Base-by-base conservation (phyloP, 2,888 invertebrate genomes). In the Agrotis ipsilon region DNA sequence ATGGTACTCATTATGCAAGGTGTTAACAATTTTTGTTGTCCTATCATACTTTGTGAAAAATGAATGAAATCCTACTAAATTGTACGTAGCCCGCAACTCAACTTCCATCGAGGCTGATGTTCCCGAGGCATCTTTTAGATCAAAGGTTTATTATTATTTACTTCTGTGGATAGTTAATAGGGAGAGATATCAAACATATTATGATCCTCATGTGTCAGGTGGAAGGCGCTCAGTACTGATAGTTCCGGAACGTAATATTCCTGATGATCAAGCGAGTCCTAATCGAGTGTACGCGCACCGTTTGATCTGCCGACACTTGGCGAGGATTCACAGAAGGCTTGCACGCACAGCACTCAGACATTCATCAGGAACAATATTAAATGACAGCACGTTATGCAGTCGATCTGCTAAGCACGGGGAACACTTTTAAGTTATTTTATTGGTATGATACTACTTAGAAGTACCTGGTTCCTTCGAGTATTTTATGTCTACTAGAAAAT, bases 201-300 rank as follows among this genome's bases (percentile, higher is more conserved):
- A 9, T 43, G 27, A 1, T 16, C 18, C 9, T 52, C 11, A 18
- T 19, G 16, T 54, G 18, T 13, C 49, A 39, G 19, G 18, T 46
- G 39, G 32, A 32, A 18, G 11, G 51, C 51, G 39, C 39, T 45
- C 5, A 21, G 58, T 45, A 16, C n/a, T 19, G 24, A 62, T 21
- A 49, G 52, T 27, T 59, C 24, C 59, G 51, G 19, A 59, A 27
- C 62, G 43, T 58, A 46, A 24, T 52, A 39, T n/a, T 65, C 32
- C 27, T 70, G 63, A 64, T 61, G 52, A 72, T 64, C 79, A 46
- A 76, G 48, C 62, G 51, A 63, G 45, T 49, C 63, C 21, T 67
- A 55, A 61, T 58, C 46, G 51, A 7, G 63, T 67, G 67, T 63
- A 72, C 55, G 51, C 57, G 27, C 63, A 57, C 63, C 55, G 39